Evolutionary conservation across 2,113 vertebrate genomes (phyloP).

Genomic region (Ceratotherium simum): DNA sequence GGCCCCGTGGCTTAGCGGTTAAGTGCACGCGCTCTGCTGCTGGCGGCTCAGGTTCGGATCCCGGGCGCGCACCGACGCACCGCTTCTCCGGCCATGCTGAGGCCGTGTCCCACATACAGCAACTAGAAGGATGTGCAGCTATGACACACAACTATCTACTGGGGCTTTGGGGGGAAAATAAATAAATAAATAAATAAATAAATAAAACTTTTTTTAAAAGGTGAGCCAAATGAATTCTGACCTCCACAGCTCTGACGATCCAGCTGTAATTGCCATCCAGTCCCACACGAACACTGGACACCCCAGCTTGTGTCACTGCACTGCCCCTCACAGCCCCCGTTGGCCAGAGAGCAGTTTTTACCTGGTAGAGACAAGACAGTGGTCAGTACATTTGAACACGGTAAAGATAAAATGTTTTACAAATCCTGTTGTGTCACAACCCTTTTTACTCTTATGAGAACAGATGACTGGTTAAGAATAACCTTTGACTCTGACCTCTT

Average conservation of each 20-base stretch:
- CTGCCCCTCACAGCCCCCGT: conserved; percentile 90
- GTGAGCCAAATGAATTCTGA: conserved; percentile 57
- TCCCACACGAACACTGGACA: conserved; percentile 87
- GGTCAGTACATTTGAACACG: not conserved
- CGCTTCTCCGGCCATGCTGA: too few species aligned
- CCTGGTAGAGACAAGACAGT: conserved; percentile 80
- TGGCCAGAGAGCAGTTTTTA: conserved; percentile 88
- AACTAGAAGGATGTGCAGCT: too few species aligned
- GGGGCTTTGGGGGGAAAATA: too few species aligned
- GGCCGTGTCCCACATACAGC: too few species aligned
- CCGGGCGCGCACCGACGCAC: too few species aligned
- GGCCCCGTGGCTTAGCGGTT: too few species aligned
- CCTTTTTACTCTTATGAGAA: not conserved
- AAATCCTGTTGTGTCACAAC: not conserved
- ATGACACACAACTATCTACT: too few species aligned
- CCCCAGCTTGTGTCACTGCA: conserved; percentile 91
- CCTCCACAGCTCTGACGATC: conserved; percentile 90
- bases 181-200: too few species aligned
- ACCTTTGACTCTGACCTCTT: not conserved
- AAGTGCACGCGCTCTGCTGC: too few species aligned
- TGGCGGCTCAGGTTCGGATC: too few species aligned
- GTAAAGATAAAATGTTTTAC: not conserved
- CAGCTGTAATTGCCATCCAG: conserved; percentile 87
- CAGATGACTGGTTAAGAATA: not conserved
- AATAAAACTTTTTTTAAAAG: not conserved